A percentile compares a stretch with the other conserved stretches of the same genome.
These are phyloP conservation scores for Apomyelois bistriatella DNA, from an alignment of 2,888 invertebrate genomes.

Conservation along the genomic window DNA sequence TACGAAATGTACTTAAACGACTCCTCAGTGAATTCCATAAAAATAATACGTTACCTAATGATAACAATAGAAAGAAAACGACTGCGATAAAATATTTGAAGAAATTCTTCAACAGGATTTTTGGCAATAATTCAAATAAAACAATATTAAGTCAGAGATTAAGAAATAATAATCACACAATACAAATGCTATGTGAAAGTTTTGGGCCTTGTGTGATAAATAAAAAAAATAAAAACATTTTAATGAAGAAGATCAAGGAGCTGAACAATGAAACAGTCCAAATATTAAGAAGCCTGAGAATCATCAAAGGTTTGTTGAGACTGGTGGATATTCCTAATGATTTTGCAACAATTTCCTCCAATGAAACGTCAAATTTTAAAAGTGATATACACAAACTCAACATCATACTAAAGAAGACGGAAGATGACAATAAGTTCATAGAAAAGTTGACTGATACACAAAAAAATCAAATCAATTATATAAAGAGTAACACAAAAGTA, in stretches of 20 bases:
- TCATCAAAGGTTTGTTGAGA: conserved; percentile 50
- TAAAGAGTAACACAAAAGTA: conserved; percentile 46
- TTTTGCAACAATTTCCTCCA: conserved; percentile 13
- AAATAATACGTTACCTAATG: conserved; percentile 19
- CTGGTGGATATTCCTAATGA: conserved; percentile 31
- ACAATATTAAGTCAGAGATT: conserved; percentile 15
- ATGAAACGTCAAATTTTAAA: conserved; percentile 17
- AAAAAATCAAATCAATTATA: conserved; percentile 41
- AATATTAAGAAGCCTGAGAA: conserved; percentile 47
- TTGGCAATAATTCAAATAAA: conserved; percentile 27
- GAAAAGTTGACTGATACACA: conserved; percentile 36
- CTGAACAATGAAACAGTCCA: conserved; percentile 44
- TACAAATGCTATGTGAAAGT: conserved; percentile 46
- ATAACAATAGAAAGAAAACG: conserved; percentile 28
- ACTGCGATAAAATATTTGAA: conserved; percentile 45
- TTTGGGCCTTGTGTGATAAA: conserved; percentile 42
- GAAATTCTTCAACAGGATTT: conserved; percentile 46
- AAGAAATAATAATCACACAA: conserved; percentile 28
- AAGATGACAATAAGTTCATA: conserved; percentile 21
- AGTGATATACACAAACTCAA: conserved; percentile 44
- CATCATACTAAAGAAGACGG: conserved; percentile 36
- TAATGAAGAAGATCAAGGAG: conserved; percentile 43
- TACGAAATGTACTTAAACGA: conserved; percentile 27
- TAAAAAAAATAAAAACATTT: conserved; percentile 28
- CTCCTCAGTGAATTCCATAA: conserved; percentile 25